These are phyloP conservation scores for Lingula anatina DNA, from an alignment of 2,888 invertebrate species.

Conservation along the genomic window DNA sequence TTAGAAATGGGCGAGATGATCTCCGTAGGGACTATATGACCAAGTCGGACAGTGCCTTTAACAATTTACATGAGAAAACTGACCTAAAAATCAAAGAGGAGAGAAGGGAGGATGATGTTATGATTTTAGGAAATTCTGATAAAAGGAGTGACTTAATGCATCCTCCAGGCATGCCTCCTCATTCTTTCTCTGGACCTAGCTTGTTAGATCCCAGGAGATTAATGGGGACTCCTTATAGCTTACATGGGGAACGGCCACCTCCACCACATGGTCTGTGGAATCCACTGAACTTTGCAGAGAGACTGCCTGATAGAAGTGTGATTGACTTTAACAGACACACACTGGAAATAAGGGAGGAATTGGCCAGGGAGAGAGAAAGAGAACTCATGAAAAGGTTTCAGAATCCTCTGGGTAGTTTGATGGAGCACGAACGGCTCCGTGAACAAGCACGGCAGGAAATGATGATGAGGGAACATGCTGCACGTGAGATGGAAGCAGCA, in stretches of 20 bases:
- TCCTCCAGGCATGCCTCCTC: neutral
- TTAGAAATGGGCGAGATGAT: neutral
- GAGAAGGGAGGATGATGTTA: neutral
- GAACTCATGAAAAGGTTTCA: neutral
- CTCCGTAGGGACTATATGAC: no score
- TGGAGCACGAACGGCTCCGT: neutral
- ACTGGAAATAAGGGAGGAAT: neutral
- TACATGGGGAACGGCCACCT: neutral
- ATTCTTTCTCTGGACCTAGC: neutral
- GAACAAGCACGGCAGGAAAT: neutral
- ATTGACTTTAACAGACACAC: no score
- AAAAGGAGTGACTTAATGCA: no score
- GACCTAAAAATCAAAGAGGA: neutral
- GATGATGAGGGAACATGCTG: neutral
- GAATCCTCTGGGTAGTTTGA: neutral
- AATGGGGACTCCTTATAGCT: neutral
- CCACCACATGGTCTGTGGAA: no score
- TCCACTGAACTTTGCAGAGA: neutral
- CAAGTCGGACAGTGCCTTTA: neutral
- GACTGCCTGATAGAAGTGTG: neutral
- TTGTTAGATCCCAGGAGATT: neutral
- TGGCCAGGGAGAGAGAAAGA: neutral
- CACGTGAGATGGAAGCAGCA: neutral
- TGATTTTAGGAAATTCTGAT: neutral
- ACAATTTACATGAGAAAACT: neutral